Base-by-base conservation (phyloP, 2,888 invertebrate species). In the Gymnocheta viridis region DNA sequence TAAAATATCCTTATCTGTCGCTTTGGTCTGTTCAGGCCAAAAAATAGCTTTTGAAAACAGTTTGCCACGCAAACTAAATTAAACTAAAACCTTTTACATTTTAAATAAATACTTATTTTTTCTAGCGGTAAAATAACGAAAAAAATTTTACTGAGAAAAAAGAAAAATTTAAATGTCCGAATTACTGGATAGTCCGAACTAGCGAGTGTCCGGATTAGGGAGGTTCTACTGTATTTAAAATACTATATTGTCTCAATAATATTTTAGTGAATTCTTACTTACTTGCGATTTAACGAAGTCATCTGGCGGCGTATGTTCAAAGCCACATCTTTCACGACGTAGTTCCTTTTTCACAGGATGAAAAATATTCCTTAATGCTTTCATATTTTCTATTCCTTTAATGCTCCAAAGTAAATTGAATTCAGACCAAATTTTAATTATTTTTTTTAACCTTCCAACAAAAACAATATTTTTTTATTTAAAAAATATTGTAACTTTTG, bases 261-360 rank as follows among this genome's bases (percentile, higher is more conserved):
- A 64, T 49, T 38, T 38, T n/a, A 22, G 12, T 47, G 17, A 49
- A 49, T 44, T 58, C 49, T 29, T 58, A 86, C 88, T 90, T 87
- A 92, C 92, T 88, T 92, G 92, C 4, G 92, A 92, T 79, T 91
- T 91, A 41, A 92, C 91, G 86, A 92, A 92, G 85, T 91, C 90
- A 87, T 92, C 90, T 41, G 91, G 89, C n/a, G 90, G 89, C 51
- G 88, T 86, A 80, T 92, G 91, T 82, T 91, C 89, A 41, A 92
- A 92, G 7, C 92, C 91, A 82, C 91, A 92, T 64, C 89, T 89
- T 35, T 89, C 89, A 2, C 88, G 88, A 12, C 88, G 86, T 74
- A 92, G 90, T 85, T 92, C 92, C 72, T 91, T 91, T 60, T 88
- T 88, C 1, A 91, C 88, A 10, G 91, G 90, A 85, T 90, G 89